A percentile compares a stretch with the other conserved stretches of the same genome.
phyloP scores from a whole-genome alignment of 2,113 vertebrate genomes.

The Benitochromis conjunctus region DNA sequence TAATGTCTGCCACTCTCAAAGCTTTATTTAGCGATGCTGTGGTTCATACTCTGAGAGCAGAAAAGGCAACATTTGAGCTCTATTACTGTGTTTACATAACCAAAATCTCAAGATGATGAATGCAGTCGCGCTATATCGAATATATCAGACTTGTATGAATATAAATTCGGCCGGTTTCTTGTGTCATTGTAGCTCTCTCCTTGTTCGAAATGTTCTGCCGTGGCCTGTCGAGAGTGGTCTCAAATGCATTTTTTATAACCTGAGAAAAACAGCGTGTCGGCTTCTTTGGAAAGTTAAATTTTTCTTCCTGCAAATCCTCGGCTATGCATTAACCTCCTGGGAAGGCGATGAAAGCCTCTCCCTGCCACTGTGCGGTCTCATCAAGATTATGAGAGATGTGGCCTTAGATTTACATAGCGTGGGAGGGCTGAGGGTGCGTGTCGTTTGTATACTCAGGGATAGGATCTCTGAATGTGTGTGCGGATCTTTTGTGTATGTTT shows the following conservation, averaged over 20 bases:
- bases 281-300: constrained; percentile 28
- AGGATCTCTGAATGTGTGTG: background rate
- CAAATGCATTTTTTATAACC: constrained; percentile 46
- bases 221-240: background rate
- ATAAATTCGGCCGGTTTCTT: background rate
- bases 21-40: background rate
- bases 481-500: background rate
- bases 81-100: background rate
- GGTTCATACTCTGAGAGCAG: background rate
- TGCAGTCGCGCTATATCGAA: background rate
- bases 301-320: constrained; percentile 4
- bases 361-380: constrained; percentile 13
- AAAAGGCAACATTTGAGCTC: background rate
- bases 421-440: background rate
- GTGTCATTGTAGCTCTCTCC: background rate
- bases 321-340: background rate
- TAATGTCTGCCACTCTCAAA: background rate
- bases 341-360: constrained; percentile 19
- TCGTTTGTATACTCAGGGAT: background rate
- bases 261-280: background rate
- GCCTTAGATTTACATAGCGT: constrained; percentile 33
- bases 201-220: background rate
- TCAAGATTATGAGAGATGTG: constrained; percentile 27
- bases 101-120: background rate
- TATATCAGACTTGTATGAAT: background rate